Conservation (phyloP, 2,888 invertebrate genomes). For the Lumbricus terrestris region DNA sequence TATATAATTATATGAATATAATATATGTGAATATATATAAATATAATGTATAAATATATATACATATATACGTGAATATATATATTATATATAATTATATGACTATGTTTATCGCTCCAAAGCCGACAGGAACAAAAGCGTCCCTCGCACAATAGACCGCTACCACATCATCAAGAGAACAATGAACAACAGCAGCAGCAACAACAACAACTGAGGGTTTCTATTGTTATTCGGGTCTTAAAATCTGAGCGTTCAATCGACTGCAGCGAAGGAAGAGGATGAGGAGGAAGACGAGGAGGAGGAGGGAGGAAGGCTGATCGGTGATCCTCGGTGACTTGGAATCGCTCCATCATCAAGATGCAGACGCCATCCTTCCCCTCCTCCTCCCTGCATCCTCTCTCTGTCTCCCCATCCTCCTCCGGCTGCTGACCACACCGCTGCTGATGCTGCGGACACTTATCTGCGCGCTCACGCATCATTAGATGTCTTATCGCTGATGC, state of each 20-base stretch:
- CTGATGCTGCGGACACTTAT: neutral
- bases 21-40: no score
- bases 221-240: neutral
- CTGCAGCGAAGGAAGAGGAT: neutral
- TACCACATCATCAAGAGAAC: no score
- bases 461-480: neutral
- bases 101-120: no score
- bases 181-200: neutral
- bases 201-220: neutral
- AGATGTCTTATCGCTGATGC: neutral
- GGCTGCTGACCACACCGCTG: neutral
- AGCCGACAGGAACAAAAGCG: neutral
- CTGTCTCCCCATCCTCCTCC: neutral
- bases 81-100: no score
- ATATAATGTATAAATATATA: no score
- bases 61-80: no score
- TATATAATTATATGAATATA: no score
- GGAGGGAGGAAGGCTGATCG: no score
- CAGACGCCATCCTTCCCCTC: neutral
- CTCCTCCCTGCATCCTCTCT: no score
- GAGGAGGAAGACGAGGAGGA: no score
- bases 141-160: no score
- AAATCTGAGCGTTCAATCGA: neutral
- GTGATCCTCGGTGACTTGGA: neutral
- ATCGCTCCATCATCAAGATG: neutral